Evolutionary conservation across 2,888 invertebrate species (phyloP), one percentile per base, ranked within the genome.

Genomic region (Anarsia innoxiella): DNA sequence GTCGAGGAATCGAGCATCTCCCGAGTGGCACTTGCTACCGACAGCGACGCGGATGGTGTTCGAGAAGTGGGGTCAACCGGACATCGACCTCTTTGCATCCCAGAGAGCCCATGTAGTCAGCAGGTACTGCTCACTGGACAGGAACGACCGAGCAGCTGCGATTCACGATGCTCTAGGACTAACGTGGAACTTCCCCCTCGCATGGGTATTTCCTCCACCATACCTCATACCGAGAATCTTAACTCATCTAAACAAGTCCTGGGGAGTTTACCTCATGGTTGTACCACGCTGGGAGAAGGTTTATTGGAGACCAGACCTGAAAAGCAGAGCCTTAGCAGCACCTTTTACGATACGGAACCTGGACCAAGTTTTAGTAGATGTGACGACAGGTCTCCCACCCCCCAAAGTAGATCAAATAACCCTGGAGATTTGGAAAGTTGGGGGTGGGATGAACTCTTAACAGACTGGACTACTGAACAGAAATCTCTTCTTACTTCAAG

Each of bases 21-120:
- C 33, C 36, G 51, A 14, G n/a, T 51, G 15, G 42, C 48, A 25
- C 38, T 39, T n/a, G 48, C 54, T 11, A 33, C 39, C 13, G 37
- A 23, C 23, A n/a, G 8, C 12, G 3, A 5, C 1, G 3, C n/a
- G 12, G 8, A 11, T 2, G 12, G 9, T 8, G 8, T 31, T 16
- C 13, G 5, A 2, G 1, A 14, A 32, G 2, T 32, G 4, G 10
- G 23, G 32, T n/a, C 12, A n/a, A n/a, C 32, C 32, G 1, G 15
- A 25, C 10, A 33, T 33, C 19, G 32, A 33, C 11, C 32, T 33
- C n/a, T 33, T 33, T 14, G 32, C 32, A 1, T 15, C 32, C 12
- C 23, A 23, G 10, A 39, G 3, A 23, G 31, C 11, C 4, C 14
- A 14, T 13, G 32, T 33, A 6, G 32, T 33, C 10, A 14, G 13